These are phyloP conservation scores for Drosophila punjabiensis DNA, from an alignment of 1,140 invertebrate species.

Conservation along the genomic window DNA sequence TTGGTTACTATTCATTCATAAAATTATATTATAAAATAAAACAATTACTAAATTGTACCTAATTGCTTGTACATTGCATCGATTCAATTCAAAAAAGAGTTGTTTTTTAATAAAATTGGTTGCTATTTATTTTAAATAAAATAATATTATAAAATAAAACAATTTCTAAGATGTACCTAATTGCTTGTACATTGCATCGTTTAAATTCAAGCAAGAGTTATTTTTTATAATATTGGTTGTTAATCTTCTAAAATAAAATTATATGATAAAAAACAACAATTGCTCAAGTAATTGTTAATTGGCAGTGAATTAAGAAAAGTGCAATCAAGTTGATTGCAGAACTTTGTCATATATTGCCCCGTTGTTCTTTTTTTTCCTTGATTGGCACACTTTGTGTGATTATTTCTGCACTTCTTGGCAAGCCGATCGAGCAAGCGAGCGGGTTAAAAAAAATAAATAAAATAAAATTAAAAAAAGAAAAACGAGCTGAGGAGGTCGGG, in stretches of 20 bases:
- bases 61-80: no score
- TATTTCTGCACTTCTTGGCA: conserved; percentile 41
- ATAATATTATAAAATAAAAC: no score
- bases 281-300: conserved; percentile 24
- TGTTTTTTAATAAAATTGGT: no score
- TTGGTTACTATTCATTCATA: background rate
- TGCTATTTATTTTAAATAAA: no score
- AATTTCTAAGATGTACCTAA: background rate
- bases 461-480: background rate
- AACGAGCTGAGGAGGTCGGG: background rate
- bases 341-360: conserved; percentile 26
- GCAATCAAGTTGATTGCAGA: conserved; percentile 32
- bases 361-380: background rate
- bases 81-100: no score
- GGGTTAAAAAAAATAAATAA: conserved; percentile 14
- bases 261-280: background rate
- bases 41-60: no score
- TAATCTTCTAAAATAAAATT: background rate
- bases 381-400: conserved; percentile 35
- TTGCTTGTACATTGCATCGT: background rate
- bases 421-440: conserved; percentile 20
- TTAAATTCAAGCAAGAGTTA: no score
- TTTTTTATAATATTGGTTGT: no score
- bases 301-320: conserved; percentile 24
- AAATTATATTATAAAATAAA: background rate